phyloP scores from a whole-genome alignment of 2,888 invertebrate genomes.

The Phaonia tiefii region DNA sequence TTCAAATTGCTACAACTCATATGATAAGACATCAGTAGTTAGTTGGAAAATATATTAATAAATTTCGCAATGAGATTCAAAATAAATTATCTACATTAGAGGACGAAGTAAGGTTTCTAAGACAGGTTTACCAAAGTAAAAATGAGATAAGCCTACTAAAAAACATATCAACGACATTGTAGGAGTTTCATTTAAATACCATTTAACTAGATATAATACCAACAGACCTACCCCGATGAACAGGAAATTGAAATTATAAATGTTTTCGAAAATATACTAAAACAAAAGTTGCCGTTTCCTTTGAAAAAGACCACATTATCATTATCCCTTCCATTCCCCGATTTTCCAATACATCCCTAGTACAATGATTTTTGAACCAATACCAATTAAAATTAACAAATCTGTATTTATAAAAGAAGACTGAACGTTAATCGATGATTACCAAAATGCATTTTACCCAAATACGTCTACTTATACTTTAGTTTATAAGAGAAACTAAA shows the following conservation, averaged over 20 bases:
- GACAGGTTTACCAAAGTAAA: constrained; percentile 37
- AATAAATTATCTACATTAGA: constrained; percentile 44
- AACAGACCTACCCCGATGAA: too few relatives aligned
- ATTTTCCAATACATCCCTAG: constrained; percentile 14
- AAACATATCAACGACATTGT: constrained; percentile 34
- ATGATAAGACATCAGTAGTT: constrained; percentile 12
- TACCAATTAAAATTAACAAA: constrained; percentile 4
- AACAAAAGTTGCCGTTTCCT: constrained; percentile 15
- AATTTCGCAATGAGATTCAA: constrained; percentile 27
- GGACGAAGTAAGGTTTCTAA: constrained; percentile 41
- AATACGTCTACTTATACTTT: too few relatives aligned
- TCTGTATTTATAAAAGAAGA: not conserved
- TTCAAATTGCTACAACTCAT: constrained; percentile 10
- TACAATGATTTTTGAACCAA: constrained; percentile 9
- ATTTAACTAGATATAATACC: too few relatives aligned
- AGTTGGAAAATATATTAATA: constrained; percentile 15
- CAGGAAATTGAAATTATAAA: not conserved
- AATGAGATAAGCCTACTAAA: constrained; percentile 24
- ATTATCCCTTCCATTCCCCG: constrained; percentile 13
- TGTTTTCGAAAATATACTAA: not conserved
- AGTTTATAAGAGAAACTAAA: not conserved
- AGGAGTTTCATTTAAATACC: constrained; percentile 5
- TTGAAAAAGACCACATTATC: too few relatives aligned
- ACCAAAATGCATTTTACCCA: too few relatives aligned
- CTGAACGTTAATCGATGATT: too few relatives aligned